These are phyloP conservation scores for Sitophilus oryzae DNA, from an alignment of 1,140 invertebrate species.

Conservation along the genomic window DNA sequence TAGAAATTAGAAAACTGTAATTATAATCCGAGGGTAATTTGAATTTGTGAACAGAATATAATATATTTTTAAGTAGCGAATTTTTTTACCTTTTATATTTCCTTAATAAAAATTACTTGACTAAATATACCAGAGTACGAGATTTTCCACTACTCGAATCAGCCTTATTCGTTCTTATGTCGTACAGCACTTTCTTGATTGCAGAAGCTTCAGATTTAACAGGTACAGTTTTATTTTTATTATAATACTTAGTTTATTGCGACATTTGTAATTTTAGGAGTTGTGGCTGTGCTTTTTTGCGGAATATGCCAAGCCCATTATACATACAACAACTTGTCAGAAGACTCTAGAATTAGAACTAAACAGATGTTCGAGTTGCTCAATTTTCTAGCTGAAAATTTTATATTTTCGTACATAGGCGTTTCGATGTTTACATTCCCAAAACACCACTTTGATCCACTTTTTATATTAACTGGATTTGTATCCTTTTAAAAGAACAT, in stretches of 20 bases:
- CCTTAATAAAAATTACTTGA: conserved; percentile 60
- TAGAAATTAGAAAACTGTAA: too few relatives aligned
- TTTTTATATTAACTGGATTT: conserved; percentile 89
- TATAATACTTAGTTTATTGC: neutral
- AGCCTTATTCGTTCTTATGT: conserved; percentile 94
- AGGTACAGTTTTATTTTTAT: conserved; percentile 51
- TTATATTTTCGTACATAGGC: conserved; percentile 98
- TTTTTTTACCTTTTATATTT: too few relatives aligned
- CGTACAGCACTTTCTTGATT: conserved; percentile 94
- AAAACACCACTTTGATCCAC: conserved; percentile 86
- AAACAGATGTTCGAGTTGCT: conserved; percentile 94
- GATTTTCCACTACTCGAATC: conserved; percentile 96
- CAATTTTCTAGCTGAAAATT: conserved; percentile 97
- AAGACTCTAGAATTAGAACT: conserved; percentile 80
- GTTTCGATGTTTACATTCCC: conserved; percentile 98
- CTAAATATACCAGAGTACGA: conserved; percentile 90
- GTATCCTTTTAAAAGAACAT: conserved; percentile 64
- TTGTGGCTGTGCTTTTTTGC: conserved; percentile 95
- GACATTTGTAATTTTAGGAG: conserved; percentile 55
- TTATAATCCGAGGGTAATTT: too few relatives aligned
- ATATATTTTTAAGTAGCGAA: too few relatives aligned
- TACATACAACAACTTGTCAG: conserved; percentile 94
- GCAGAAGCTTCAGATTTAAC: conserved; percentile 93
- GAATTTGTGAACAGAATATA: too few relatives aligned
- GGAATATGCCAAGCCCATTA: conserved; percentile 99